phyloP scores from a whole-genome alignment of 2,113 vertebrate genomes.

The Oxyruncus cristatus region DNA sequence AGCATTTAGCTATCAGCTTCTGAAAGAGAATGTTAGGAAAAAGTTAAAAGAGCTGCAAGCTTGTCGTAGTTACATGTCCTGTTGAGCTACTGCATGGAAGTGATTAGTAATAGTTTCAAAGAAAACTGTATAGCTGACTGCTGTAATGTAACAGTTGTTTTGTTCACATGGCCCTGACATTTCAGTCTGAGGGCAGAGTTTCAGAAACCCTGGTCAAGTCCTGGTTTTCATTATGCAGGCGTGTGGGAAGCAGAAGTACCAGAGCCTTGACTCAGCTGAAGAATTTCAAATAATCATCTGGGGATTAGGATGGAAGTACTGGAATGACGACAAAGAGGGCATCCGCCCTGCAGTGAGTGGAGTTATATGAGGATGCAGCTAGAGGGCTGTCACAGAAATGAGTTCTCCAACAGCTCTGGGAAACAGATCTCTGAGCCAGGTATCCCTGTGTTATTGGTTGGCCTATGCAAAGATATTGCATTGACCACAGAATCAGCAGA shows the following conservation, averaged over 20 bases:
- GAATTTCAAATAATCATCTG: constrained; percentile 19
- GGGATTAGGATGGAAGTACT: constrained; percentile 15
- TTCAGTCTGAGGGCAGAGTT: neutral
- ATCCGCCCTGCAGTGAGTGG: neutral
- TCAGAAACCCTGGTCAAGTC: constrained; percentile 8
- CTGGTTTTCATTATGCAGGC: constrained; percentile 14
- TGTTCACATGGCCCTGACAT: constrained; percentile 30
- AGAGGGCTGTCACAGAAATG: neutral
- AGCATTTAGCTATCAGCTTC: neutral
- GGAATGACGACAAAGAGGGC: neutral
- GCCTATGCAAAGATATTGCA: neutral
- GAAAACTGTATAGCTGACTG: neutral
- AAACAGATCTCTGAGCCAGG: neutral
- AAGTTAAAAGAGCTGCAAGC: neutral
- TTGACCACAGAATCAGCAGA: neutral
- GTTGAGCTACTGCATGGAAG: neutral
- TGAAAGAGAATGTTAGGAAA: neutral
- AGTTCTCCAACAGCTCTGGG: neutral
- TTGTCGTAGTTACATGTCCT: neutral
- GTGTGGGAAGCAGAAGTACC: neutral
- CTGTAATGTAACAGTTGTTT: neutral
- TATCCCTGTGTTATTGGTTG: neutral
- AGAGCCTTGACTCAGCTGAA: constrained; percentile 36
- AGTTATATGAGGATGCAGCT: neutral
- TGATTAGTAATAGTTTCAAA: neutral